A percentile compares a stretch with the other conserved stretches of the same genome.
These are phyloP conservation scores for Protobothrops flavoviridis DNA, from an alignment of 2,113 vertebrate genomes.

Conservation along the genomic window DNA sequence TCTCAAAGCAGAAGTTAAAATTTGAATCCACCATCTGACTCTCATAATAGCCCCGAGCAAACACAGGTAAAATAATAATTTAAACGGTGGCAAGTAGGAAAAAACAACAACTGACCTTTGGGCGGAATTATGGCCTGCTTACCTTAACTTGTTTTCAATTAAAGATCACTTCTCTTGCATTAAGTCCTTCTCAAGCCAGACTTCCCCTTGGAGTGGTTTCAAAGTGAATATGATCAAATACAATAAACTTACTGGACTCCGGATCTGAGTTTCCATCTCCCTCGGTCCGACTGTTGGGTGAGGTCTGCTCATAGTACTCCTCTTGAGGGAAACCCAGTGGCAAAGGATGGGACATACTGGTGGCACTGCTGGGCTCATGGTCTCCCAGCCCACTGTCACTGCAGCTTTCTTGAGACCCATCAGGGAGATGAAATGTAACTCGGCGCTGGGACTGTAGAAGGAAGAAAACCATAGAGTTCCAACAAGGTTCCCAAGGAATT, in stretches of 20 bases:
- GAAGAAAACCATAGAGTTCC: constrained; percentile 65
- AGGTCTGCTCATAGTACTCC: constrained; percentile 89
- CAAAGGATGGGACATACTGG: constrained; percentile 80
- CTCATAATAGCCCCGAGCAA: constrained; percentile 22
- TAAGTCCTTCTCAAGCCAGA: not conserved
- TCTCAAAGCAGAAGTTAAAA: constrained; percentile 2
- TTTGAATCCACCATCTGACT: not conserved
- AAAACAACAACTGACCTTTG: not conserved
- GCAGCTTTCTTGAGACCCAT: constrained; percentile 93
- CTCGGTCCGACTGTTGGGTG: constrained; percentile 92
- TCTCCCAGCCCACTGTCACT: constrained; percentile 90
- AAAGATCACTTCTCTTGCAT: not conserved
- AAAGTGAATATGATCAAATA: not conserved
- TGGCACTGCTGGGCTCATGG: constrained; percentile 75
- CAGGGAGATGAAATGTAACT: constrained; percentile 96
- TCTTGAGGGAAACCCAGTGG: constrained; percentile 88
- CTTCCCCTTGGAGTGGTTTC: not conserved
- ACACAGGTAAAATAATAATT: not conserved
- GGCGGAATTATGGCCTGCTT: not conserved
- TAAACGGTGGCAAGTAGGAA: not conserved
- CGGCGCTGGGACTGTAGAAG: constrained; percentile 85
- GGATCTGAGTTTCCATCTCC: constrained; percentile 98
- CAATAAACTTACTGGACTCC: constrained; percentile 88
- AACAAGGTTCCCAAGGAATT: constrained; percentile 50
- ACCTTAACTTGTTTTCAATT: not conserved